Evolutionary conservation across 1,140 invertebrate species (phyloP).

Genomic region (Potamilus streckersoni): DNA sequence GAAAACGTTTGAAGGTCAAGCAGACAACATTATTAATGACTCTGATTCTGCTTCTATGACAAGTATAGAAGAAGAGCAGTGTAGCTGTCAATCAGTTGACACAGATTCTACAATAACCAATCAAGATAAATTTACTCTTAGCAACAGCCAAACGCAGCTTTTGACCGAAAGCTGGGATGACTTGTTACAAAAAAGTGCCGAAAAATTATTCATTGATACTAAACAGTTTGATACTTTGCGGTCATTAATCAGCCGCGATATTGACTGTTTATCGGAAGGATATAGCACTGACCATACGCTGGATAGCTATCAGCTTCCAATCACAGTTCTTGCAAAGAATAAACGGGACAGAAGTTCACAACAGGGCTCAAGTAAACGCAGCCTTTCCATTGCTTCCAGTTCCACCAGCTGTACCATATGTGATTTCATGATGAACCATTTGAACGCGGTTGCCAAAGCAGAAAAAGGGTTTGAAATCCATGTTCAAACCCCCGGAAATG

Average conservation of each 20-base stretch:
- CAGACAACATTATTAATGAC: conserved; percentile 15
- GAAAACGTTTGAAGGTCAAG: conserved; percentile 17
- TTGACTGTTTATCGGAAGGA: conserved; percentile 47
- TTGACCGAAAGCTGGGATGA: conserved; percentile 51
- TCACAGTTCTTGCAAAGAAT: conserved; percentile 39
- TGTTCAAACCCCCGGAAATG: background rate
- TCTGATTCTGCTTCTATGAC: conserved; percentile 34
- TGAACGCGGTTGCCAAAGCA: conserved; percentile 9
- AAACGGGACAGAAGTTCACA: background rate
- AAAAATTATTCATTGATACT: conserved; percentile 17
- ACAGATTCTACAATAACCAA: conserved; percentile 13
- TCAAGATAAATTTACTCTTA: conserved; percentile 16
- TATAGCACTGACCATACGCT: conserved; percentile 42
- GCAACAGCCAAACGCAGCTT: conserved; percentile 33
- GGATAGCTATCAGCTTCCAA: conserved; percentile 31
- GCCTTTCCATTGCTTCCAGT: conserved; percentile 30
- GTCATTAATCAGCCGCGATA: conserved; percentile 30
- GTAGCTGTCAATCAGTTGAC: conserved; percentile 26
- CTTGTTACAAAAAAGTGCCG: conserved; percentile 21
- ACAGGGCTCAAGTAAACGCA: background rate
- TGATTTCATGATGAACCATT: conserved; percentile 24
- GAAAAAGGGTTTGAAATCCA: conserved; percentile 5
- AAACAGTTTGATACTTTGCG: conserved; percentile 29
- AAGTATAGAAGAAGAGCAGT: conserved; percentile 24
- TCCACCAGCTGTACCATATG: conserved; percentile 42